Conservation (phyloP, 1,140 invertebrate genomes). For the Anastatus disparis region DNA sequence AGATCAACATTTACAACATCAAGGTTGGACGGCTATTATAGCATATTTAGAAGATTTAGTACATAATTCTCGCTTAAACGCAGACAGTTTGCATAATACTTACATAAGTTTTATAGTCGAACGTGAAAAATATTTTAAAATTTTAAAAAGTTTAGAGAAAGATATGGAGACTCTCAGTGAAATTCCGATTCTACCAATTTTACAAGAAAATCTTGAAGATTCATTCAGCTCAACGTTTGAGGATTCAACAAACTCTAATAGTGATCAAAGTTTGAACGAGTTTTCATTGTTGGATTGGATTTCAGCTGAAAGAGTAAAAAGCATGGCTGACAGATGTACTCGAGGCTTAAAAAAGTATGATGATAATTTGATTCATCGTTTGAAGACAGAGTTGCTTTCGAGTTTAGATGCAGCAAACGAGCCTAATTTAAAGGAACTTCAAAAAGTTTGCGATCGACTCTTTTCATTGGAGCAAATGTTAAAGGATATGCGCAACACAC, state of each 20-base stretch:
- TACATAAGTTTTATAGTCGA: background rate
- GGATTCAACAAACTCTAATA: background rate
- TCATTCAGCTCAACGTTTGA: background rate
- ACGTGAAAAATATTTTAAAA: background rate
- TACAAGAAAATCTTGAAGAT: background rate
- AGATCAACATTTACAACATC: conserved; percentile 8
- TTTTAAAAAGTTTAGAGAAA: background rate
- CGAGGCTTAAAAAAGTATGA: background rate
- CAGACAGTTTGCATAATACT: background rate
- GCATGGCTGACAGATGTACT: background rate
- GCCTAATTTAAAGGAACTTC: background rate
- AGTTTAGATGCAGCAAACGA: background rate
- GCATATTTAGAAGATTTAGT: background rate
- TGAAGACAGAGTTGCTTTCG: background rate
- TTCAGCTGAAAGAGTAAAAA: background rate
- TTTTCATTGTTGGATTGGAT: conserved; percentile 1
- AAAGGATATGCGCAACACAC: background rate
- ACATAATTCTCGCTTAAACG: background rate
- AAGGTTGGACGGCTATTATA: conserved; percentile 10
- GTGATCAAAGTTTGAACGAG: background rate
- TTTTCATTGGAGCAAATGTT: background rate
- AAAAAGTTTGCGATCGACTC: background rate
- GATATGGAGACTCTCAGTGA: background rate
- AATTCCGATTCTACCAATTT: background rate
- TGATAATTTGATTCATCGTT: background rate